These are phyloP conservation scores for Latrodectus hesperus DNA, from an alignment of 2,888 invertebrate genomes.

Conservation along the genomic window DNA sequence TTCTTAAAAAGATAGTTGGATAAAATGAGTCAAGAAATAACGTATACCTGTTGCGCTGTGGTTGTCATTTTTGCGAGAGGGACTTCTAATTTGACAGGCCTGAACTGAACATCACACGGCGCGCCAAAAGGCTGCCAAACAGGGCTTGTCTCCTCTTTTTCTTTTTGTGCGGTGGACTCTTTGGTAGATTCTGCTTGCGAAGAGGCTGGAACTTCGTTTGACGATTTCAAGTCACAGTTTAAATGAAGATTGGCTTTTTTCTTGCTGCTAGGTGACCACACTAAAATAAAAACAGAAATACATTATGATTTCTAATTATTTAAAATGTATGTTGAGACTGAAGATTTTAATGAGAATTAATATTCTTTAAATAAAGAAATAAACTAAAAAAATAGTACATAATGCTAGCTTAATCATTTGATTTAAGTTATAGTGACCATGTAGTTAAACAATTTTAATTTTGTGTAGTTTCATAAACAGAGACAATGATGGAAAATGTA, in stretches of 20 bases:
- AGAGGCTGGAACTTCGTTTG: background rate
- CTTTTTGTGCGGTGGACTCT: background rate
- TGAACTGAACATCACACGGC: constrained; percentile 55
- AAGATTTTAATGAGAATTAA: background rate
- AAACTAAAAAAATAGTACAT: background rate
- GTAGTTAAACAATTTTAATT: background rate
- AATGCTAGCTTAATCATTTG: background rate
- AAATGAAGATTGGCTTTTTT: constrained; percentile 33
- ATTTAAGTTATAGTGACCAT: background rate
- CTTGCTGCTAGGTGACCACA: constrained; percentile 56
- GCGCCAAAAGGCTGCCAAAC: constrained; percentile 68
- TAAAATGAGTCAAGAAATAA: no score
- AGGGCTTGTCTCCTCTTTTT: constrained; percentile 53
- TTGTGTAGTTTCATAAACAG: background rate
- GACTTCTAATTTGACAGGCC: constrained; percentile 54
- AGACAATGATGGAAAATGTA: no score
- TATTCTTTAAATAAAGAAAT: no score
- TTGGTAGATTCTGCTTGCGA: background rate
- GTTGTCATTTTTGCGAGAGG: constrained; percentile 17
- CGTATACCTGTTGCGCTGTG: constrained; percentile 12
- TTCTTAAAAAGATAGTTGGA: background rate
- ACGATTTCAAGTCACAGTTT: constrained; percentile 24
- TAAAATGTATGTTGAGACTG: background rate
- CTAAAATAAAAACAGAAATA: constrained; percentile 20
- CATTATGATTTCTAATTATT: background rate